Base-by-base conservation (phyloP, 2,797 vertebrate species). In the Trachurus trachurus region DNA sequence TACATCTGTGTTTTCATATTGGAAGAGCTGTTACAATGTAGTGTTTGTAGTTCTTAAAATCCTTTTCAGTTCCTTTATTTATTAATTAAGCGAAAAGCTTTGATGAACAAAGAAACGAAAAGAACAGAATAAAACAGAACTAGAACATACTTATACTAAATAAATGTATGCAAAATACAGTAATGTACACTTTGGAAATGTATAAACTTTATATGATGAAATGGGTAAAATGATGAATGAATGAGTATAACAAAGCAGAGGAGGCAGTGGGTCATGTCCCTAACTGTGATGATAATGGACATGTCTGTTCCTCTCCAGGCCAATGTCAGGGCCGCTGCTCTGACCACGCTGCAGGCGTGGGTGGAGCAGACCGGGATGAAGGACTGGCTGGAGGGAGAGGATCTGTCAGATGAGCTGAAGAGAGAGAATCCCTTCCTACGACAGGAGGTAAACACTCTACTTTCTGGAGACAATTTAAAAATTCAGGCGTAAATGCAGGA, bases 331-430 rank as follows among this genome's bases (percentile, higher is more conserved):
- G 91, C 95, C 17, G 95, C 97, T 91, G 98, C 98, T 22, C 60
- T 99, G 86, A 86, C 95, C 0, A 98, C 98, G 1, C 95, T 99
- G 78, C 98, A 99, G 78, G 83, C 94, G 6, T 99, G 98, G 98
- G 96, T 97, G 71, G 98, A 99, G 78, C 98, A 99, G 85, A 99
- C 98, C 0, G 97, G 98, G n/a, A 98, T 99, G 97, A 99, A 98
- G 88, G 98, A 99, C 19, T 99, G 98, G 98, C 82, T 99, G 56
- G 98, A 99, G 82, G 98, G 98, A 57, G 98, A 99, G 66, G 98
- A 99, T 66, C 81, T 99, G 31, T 96, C 98, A 15, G 98, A 99
- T 59, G 98, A 99, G 78, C 96, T 99, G 67, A 99, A 96, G 92
- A 98, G 95, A 57, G 98, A 99, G 87, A 99, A 99, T 76, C 98